These are phyloP conservation scores for Erebia palarica DNA, from an alignment of 2,888 invertebrate species.

Conservation along the genomic window DNA sequence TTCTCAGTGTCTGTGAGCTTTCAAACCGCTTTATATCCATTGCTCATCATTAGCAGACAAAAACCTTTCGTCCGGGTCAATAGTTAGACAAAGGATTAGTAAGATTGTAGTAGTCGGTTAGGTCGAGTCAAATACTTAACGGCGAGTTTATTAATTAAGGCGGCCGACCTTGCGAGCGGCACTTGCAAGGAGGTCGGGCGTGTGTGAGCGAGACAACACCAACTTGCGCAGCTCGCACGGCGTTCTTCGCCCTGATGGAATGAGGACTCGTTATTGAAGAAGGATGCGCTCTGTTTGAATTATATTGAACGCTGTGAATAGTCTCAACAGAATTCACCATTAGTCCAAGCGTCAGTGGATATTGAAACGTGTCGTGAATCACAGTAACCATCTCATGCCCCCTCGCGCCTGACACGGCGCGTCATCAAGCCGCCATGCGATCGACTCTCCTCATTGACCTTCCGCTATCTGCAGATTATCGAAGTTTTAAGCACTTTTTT, in stretches of 20 bases:
- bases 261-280: constrained; percentile 27
- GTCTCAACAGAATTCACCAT: too few relatives aligned
- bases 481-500: constrained; percentile 47
- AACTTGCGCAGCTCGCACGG: constrained; percentile 36
- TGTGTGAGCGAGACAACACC: constrained; percentile 59
- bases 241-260: constrained; percentile 25
- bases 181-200: constrained; percentile 79
- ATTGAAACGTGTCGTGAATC: constrained; percentile 8
- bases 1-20: neutral
- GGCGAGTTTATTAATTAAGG: constrained; percentile 82
- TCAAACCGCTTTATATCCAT: constrained; percentile 26
- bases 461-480: constrained; percentile 77
- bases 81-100: constrained; percentile 79
- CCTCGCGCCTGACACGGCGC: constrained; percentile 42
- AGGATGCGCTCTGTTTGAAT: constrained; percentile 18
- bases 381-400: constrained; percentile 16
- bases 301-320: constrained; percentile 24
- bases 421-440: constrained; percentile 61
- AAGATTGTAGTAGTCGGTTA: constrained; percentile 73
- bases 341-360: constrained; percentile 13
- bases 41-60: constrained; percentile 44
- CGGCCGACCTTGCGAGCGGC: constrained; percentile 81
- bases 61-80: constrained; percentile 71
- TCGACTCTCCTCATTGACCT: constrained; percentile 79
- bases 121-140: constrained; percentile 82